Conservation (phyloP, 2,888 invertebrate genomes). For the Alsophila aescularia region DNA sequence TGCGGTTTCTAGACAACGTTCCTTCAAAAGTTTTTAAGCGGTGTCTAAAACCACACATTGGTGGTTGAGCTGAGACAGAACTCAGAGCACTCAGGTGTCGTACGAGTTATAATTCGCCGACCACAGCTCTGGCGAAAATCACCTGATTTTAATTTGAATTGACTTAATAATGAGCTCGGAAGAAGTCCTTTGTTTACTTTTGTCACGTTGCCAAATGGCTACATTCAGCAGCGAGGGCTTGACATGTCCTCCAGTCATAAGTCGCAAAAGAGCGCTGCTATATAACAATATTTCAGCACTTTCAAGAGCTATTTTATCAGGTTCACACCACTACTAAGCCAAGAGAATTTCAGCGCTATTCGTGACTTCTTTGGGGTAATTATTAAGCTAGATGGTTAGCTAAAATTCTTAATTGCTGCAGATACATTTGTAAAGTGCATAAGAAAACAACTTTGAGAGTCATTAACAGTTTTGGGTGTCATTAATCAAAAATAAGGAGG, state of each 20-base stretch:
- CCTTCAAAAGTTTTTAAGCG: too few species aligned
- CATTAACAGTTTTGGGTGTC: background rate
- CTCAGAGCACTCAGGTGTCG: too few species aligned
- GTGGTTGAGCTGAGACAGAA: too few species aligned
- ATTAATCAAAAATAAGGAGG: slow-evolving; percentile 3
- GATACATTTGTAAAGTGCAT: slow-evolving; percentile 41
- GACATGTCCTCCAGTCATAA: slow-evolving; percentile 25
- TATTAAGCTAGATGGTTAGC: slow-evolving; percentile 38
- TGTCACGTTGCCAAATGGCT: slow-evolving; percentile 36
- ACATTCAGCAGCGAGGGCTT: slow-evolving; percentile 19
- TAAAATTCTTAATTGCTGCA: slow-evolving; percentile 40
- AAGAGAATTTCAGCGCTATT: slow-evolving; percentile 12
- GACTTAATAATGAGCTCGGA: background rate
- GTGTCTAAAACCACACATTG: too few species aligned
- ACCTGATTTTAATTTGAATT: background rate
- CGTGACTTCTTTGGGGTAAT: slow-evolving; percentile 35
- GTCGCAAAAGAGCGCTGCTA: slow-evolving; percentile 3
- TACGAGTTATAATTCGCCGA: too few species aligned
- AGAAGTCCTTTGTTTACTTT: slow-evolving; percentile 11
- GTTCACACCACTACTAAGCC: slow-evolving; percentile 10
- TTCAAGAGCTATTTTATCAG: slow-evolving; percentile 28
- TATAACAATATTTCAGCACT: slow-evolving; percentile 17
- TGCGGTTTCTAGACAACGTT: too few species aligned
- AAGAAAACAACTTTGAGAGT: slow-evolving; percentile 32
- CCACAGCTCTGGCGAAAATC: too few species aligned